Conservation (phyloP, 2,797 vertebrate species). For the Gallinago solitaria region DNA sequence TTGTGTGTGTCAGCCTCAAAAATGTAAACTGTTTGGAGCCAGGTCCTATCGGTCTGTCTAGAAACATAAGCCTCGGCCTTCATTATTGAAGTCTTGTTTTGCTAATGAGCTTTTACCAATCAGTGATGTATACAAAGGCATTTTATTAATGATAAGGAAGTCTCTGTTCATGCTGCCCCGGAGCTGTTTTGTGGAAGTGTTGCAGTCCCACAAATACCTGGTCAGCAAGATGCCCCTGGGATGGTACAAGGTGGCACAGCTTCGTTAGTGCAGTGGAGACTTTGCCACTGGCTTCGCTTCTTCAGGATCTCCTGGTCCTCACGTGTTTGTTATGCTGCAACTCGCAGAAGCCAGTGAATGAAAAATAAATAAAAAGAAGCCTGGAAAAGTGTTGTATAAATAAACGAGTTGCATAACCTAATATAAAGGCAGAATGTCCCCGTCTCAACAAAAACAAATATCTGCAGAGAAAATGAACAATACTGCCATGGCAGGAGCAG, state of each 20-base stretch:
- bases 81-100: not conserved
- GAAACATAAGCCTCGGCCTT: not conserved
- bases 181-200: not conserved
- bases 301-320: not conserved
- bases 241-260: no score
- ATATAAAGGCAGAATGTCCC: not conserved
- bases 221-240: not conserved
- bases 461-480: not conserved
- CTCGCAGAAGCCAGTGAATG: not conserved
- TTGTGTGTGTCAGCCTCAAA: not conserved
- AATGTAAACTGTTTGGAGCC: not conserved
- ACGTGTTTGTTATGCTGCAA: not conserved
- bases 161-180: not conserved
- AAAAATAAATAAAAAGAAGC: not conserved
- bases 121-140: not conserved
- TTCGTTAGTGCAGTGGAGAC: not conserved
- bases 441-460: not conserved
- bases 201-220: not conserved
- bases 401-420: rapidly evolving
- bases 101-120: not conserved
- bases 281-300: not conserved
- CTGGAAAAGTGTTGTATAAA: not conserved
- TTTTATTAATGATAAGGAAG: not conserved
- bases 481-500: not conserved
- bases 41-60: not conserved